Percentiles rank a stretch among this genome's conserved stretches.
Conservation (phyloP, 2,113 vertebrate genomes). For the Apodemus speciosus region DNA sequence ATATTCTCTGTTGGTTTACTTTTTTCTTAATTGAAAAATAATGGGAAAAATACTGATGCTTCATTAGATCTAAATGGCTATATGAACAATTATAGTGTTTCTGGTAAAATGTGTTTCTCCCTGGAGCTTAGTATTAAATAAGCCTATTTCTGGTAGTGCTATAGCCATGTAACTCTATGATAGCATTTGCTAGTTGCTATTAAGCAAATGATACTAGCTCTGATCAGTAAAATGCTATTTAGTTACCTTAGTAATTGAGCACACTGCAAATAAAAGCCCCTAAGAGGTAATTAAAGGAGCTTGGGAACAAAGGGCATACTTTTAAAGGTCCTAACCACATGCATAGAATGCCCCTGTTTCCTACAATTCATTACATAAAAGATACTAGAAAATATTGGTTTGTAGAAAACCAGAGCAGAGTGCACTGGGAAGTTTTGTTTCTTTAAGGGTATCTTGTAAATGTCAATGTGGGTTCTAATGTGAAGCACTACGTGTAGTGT, state of each 20-base stretch:
- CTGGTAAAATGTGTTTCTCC: neutral
- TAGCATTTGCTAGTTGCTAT: constrained; percentile 47
- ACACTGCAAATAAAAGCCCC: constrained; percentile 54
- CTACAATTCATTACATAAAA: neutral
- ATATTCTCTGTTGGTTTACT: neutral
- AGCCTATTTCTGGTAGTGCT: neutral
- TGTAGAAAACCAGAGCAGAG: neutral
- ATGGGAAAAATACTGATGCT: neutral
- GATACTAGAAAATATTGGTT: neutral
- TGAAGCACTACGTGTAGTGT: neutral
- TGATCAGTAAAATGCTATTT: constrained; percentile 59
- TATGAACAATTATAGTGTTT: constrained; percentile 38
- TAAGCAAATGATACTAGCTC: constrained; percentile 58
- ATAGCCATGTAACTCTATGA: neutral
- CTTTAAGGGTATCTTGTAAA: neutral
- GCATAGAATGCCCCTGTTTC: neutral
- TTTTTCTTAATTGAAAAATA: constrained; percentile 34
- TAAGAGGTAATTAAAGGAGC: constrained; percentile 58
- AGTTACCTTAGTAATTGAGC: constrained; percentile 65
- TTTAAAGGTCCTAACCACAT: constrained; percentile 54
- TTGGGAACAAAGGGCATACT: constrained; percentile 50
- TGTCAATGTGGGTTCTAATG: neutral
- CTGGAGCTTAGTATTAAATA: constrained; percentile 41
- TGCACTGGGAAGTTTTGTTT: neutral
- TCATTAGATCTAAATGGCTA: constrained; percentile 2